Percentiles rank a stretch among this genome's conserved stretches.
Evolutionary conservation across 2,797 vertebrate species (phyloP).

Genomic region (Ibycter americanus): DNA sequence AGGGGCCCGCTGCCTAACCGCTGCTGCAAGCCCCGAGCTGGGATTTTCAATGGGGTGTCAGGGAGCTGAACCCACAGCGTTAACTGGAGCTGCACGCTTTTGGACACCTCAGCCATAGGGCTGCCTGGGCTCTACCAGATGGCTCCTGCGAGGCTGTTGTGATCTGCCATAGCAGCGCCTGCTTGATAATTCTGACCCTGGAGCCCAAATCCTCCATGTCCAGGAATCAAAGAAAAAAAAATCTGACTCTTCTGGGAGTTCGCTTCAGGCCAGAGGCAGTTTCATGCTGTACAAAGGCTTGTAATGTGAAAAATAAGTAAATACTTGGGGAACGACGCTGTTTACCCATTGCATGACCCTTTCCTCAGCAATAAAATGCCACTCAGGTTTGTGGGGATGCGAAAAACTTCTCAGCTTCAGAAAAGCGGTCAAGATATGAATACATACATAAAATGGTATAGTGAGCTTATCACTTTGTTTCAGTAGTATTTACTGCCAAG

Average conservation of each 20-base stretch:
- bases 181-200: not conserved
- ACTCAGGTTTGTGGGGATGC: not conserved
- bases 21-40: not conserved
- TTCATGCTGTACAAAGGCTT: not conserved
- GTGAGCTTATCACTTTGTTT: not conserved
- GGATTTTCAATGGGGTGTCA: not conserved
- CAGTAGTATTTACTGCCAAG: not conserved
- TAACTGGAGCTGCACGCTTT: not conserved
- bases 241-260: not conserved
- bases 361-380: not conserved
- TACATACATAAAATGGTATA: not conserved
- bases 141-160: not conserved
- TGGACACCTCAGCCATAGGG: not conserved
- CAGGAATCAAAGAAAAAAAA: not conserved
- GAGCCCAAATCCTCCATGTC: not conserved
- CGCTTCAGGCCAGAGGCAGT: not conserved
- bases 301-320: conserved; percentile 31
- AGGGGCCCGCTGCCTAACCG: not conserved
- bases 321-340: not conserved
- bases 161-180: not conserved
- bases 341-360: not conserved
- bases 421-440: not conserved
- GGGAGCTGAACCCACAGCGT: not conserved
- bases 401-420: not conserved
- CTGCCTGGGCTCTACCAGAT: not conserved